A percentile compares a stretch with the other conserved stretches of the same genome.
Conservation (phyloP, 1,140 invertebrate species). For the Chrysoperla carnea region DNA sequence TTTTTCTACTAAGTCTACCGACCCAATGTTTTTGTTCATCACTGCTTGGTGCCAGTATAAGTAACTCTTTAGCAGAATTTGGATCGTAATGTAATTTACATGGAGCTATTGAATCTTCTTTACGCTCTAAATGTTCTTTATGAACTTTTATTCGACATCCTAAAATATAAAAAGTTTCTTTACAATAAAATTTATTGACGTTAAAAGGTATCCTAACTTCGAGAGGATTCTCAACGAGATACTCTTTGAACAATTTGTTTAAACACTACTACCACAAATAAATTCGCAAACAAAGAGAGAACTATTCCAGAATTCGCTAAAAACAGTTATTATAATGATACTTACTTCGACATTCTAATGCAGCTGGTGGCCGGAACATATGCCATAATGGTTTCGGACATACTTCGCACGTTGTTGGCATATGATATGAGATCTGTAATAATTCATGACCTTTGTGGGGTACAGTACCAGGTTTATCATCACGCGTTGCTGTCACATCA, state of each 20-base stretch:
- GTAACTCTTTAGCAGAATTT: constrained; percentile 77
- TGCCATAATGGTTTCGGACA: constrained; percentile 95
- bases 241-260: neutral
- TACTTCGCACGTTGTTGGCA: constrained; percentile 94
- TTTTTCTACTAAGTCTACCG: constrained; percentile 71
- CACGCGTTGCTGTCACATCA: constrained; percentile 22
- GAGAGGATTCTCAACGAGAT: neutral
- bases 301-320: too few relatives aligned
- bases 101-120: constrained; percentile 66
- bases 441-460: constrained; percentile 93
- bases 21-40: constrained; percentile 92
- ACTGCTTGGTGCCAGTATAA: constrained; percentile 63
- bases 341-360: constrained; percentile 87
- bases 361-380: constrained; percentile 90
- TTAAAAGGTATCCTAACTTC: neutral
- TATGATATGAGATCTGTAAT: constrained; percentile 89
- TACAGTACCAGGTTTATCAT: constrained; percentile 61
- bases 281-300: too few relatives aligned
- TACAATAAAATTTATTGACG: neutral
- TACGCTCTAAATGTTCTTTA: constrained; percentile 79
- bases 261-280: too few relatives aligned
- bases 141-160: constrained; percentile 94
- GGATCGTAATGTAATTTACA: constrained; percentile 90
- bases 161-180: constrained; percentile 26
- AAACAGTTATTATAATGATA: too few relatives aligned